phyloP scores from a whole-genome alignment of 2,888 invertebrate species.

The Melolontha melolontha region DNA sequence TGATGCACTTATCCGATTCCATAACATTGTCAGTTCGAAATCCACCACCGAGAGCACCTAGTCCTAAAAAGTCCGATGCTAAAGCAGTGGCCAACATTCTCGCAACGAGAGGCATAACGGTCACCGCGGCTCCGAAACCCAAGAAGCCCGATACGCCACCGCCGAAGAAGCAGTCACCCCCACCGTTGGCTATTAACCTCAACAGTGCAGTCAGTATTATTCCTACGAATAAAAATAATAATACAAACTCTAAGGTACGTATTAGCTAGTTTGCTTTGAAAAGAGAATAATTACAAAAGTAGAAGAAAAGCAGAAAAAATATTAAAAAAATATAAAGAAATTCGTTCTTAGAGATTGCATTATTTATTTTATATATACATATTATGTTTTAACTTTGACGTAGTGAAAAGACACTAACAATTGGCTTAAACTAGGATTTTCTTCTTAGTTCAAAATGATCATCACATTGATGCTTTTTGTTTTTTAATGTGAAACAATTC shows the following conservation, averaged over 20 bases:
- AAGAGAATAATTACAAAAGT: neutral
- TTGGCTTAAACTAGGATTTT: neutral
- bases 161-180: conserved; percentile 52
- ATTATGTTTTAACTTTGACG: neutral
- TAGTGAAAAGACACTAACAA: neutral
- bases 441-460: neutral
- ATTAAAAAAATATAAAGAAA: neutral
- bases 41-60: conserved; percentile 62
- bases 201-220: conserved; percentile 74
- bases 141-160: conserved; percentile 66
- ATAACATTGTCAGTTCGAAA: conserved; percentile 76
- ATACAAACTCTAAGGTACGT: conserved; percentile 39
- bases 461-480: too few relatives aligned
- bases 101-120: conserved; percentile 82
- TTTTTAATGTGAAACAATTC: too few relatives aligned
- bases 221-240: conserved; percentile 62
- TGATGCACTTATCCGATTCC: conserved; percentile 78
- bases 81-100: conserved; percentile 82
- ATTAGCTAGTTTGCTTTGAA: conserved; percentile 2
- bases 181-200: conserved; percentile 69
- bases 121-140: conserved; percentile 72
- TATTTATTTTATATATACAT: neutral
- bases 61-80: conserved; percentile 74
- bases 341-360: conserved; percentile 33
- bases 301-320: too few relatives aligned